These are phyloP conservation scores for Diarsia dahlii DNA, from an alignment of 2,888 invertebrate species.

Conservation along the genomic window DNA sequence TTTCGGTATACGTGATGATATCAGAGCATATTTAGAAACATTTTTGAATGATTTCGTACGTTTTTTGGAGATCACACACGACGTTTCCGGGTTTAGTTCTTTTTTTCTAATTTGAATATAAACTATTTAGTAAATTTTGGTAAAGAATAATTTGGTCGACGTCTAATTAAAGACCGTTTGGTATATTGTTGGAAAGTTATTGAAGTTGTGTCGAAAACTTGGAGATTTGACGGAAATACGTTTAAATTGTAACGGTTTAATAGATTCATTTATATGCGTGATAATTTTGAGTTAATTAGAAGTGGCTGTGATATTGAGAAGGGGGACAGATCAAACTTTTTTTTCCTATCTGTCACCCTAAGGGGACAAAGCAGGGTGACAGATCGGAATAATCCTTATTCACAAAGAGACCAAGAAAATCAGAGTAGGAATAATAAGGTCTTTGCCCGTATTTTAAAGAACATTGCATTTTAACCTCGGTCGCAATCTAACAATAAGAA, in stretches of 20 bases:
- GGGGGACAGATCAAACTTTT: no score
- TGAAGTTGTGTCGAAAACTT: conserved; percentile 61
- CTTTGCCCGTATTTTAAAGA: background rate
- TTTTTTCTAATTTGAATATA: conserved; percentile 69
- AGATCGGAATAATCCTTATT: no score
- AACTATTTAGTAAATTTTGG: conserved; percentile 59
- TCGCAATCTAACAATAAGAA: no score
- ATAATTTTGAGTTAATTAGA: conserved; percentile 36
- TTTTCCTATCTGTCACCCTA: no score
- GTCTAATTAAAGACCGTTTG: conserved; percentile 63
- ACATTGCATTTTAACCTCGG: background rate
- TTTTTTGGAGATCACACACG: conserved; percentile 82
- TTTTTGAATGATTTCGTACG: conserved; percentile 71
- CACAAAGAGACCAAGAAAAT: background rate
- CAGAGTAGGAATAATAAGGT: background rate
- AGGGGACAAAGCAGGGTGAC: no score
- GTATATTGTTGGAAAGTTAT: conserved; percentile 65
- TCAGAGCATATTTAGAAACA: conserved; percentile 76
- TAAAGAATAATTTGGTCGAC: conserved; percentile 51
- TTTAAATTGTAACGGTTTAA: conserved; percentile 50
- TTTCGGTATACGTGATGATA: conserved; percentile 80
- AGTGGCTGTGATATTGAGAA: conserved; percentile 1
- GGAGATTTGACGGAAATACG: conserved; percentile 47
- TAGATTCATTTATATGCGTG: conserved; percentile 39
- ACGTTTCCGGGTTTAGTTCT: conserved; percentile 77